phyloP scores from a whole-genome alignment of 2,113 vertebrate species.

The Thermophis baileyi region DNA sequence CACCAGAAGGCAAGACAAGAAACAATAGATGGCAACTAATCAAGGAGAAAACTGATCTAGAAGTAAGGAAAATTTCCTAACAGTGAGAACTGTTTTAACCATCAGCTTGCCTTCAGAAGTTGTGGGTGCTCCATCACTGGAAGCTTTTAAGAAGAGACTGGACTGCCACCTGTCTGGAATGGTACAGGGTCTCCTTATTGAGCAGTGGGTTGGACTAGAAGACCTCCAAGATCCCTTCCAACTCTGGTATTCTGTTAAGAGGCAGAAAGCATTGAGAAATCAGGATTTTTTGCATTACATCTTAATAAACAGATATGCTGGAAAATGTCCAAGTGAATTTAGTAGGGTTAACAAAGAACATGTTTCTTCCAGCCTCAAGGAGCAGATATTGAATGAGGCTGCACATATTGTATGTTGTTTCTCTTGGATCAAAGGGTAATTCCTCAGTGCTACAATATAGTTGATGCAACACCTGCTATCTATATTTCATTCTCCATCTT shows the following conservation, averaged over 20 bases:
- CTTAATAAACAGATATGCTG: neutral
- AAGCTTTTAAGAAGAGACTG: no score
- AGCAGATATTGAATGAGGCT: neutral
- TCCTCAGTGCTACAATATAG: neutral
- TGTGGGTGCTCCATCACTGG: no score
- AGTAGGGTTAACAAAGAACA: neutral
- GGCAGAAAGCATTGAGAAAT: neutral
- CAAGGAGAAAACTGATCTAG: no score
- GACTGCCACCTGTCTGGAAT: no score
- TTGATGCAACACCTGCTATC: neutral
- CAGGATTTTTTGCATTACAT: neutral
- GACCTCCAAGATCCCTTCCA: no score
- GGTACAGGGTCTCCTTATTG: no score
- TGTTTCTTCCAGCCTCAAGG: neutral
- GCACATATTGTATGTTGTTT: neutral
- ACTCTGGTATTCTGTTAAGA: neutral
- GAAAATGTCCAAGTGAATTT: neutral
- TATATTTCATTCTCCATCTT: neutral
- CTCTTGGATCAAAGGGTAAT: neutral
- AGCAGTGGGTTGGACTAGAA: no score
- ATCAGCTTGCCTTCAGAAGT: no score
- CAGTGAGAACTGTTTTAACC: no score
- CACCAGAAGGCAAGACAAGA: no score
- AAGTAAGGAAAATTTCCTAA: no score
- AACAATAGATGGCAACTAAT: no score